Base-by-base conservation (phyloP, 2,113 vertebrate genomes). In the Asarcornis scutulata region DNA sequence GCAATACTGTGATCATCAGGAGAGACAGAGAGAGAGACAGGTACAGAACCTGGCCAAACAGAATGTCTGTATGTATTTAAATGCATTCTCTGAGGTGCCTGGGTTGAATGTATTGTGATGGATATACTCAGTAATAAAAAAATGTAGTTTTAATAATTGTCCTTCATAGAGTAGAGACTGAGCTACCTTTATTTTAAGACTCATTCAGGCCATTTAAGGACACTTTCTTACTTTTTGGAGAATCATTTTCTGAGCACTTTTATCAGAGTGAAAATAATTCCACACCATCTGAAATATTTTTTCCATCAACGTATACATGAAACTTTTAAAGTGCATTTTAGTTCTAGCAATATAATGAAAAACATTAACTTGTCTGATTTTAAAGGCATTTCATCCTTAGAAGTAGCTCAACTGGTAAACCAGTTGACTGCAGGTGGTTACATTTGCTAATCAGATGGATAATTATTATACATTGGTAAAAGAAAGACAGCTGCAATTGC, bases 401-500 rank as follows among this genome's bases (percentile, higher is more conserved):
- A 88, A 87, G 52, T 85, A 88, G 56, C 73, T 85, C 78, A 83
- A 73, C 38, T 69, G 18, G 48, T 93, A 88, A 96, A 90, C 58
- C 32, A 72, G 85, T 91, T 92, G 88, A 40, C 95, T 95, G 79
- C 79, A 96, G 87, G 87, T 96, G 83, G 80, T 95, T 93, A 96
- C 80, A 86, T 81, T 96, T 93, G 91, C 60, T 95, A 81, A 93
- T 95, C 91, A 85, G 88, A 96, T 67, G 87, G 84, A 69, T 97
- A 91, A 93, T 95, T 93, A 48, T 75, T 83, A 60, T 42, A 84
- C 36, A 46, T 2, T 75, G 84, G 58, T 89, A 80, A 71, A 84
- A 82, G 78, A 91, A 95, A 96, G 88, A 85, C 93, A 97, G 94
- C 83, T 94, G 88, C 89, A 95, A 32, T 86, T 94, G 80, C 81